Evolutionary conservation across 2,888 invertebrate genomes (phyloP), one percentile per base, ranked within the genome.

Genomic region (Caenorhabditis afra): DNA sequence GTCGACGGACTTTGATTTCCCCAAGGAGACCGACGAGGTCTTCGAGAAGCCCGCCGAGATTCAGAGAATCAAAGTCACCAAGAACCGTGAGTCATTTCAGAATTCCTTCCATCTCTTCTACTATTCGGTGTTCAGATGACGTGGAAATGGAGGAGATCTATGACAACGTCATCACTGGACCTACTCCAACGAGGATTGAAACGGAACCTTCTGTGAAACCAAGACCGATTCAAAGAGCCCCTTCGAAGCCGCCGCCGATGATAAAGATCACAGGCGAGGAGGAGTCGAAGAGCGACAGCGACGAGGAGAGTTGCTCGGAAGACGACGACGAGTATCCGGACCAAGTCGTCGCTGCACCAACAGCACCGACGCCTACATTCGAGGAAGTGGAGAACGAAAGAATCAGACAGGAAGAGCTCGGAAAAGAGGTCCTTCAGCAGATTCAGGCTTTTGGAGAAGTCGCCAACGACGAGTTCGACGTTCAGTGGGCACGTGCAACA

Each of bases 321-420:
- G 89, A 89, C 18, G 89, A 89, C 44, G 89, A 89, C 14, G 89
- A 89, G 59, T 90, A 89, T 73, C 88, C 87, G 11, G 89, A 88
- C 79, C 80, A 81, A 64, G 87, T 87, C 3, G 88, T 89, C 18
- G 83, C 85, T 44, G 89, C 88, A n/a, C 89, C 89, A n/a, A 81
- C 84, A 2, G 88, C 85, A 1, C 83, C 85, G n/a, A 76, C 86
- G 0, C 81, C 86, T 22, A 79, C 85, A 0, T 83, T 79, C 58
- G 85, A 86, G 47, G 88, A 86, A 65, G 86, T 84, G 41, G 88
- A 87, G 62, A 80, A 79, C 16, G 88, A 89, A 64, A 70, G 87
- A 49, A 81, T 86, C 22, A 57, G 74, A 16, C 87, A 89, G 39
- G 85, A 86, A 50, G 76, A 83, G 12, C 59, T 83, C 5, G 89